phyloP scores from a whole-genome alignment of 2,797 vertebrate species.

The Chelonia mydas region DNA sequence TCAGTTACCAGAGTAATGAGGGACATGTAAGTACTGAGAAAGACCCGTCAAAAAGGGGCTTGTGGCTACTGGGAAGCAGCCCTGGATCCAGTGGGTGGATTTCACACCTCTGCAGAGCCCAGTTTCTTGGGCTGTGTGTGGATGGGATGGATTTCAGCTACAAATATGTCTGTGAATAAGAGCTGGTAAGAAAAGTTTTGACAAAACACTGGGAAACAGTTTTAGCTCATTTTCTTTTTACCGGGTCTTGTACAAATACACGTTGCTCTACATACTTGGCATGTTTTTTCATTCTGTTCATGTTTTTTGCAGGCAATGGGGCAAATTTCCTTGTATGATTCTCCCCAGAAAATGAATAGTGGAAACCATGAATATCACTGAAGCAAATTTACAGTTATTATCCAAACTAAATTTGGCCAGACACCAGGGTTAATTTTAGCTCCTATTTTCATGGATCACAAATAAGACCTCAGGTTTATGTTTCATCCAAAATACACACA shows the following conservation, averaged over 20 bases:
- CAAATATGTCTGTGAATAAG: neutral
- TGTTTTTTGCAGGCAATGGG: neutral
- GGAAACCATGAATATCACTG: neutral
- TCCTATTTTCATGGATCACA: neutral
- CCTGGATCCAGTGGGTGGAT: neutral
- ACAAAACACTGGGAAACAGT: neutral
- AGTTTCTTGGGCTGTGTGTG: neutral
- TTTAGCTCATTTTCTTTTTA: neutral
- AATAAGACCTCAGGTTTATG: neutral
- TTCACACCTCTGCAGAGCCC: neutral
- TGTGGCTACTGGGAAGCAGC: neutral
- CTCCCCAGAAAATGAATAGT: neutral
- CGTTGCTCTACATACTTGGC: neutral
- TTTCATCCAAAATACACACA: neutral
- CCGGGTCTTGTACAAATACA: neutral
- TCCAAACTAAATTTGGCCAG: neutral
- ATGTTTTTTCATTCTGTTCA: neutral
- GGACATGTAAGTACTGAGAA: neutral
- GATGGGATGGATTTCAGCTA: neutral
- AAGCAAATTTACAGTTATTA: neutral
- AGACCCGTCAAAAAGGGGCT: neutral
- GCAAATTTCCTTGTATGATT: neutral
- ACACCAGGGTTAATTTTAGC: neutral
- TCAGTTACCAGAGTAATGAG: neutral
- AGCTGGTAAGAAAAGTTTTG: neutral